Percentiles rank a stretch among this genome's conserved stretches.
Conservation (phyloP, 2,888 invertebrate genomes). For the Hylaea fasciaria region DNA sequence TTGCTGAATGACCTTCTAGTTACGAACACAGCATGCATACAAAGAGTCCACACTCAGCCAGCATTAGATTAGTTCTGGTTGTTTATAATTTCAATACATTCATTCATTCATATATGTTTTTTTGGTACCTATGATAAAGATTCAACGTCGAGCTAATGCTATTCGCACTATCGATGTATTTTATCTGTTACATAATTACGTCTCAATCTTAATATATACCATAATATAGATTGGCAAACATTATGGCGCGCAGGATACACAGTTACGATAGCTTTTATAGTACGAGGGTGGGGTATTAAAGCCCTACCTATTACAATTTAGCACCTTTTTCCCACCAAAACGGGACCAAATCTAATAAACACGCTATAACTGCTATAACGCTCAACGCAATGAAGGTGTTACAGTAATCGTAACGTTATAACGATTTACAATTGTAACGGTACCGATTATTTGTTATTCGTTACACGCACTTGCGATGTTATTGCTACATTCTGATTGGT, state of each 20-base stretch:
- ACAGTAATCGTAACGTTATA: slow-evolving; percentile 59
- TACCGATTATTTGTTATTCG: slow-evolving; percentile 54
- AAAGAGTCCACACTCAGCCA: too few species aligned
- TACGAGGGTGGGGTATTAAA: slow-evolving; percentile 49
- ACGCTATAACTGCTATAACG: slow-evolving; percentile 58
- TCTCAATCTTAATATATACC: slow-evolving; percentile 2
- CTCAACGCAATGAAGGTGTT: slow-evolving; percentile 62
- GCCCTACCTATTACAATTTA: slow-evolving; percentile 48
- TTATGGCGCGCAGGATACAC: slow-evolving; percentile 17
- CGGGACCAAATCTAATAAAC: slow-evolving; percentile 69
- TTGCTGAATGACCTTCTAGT: too few species aligned
- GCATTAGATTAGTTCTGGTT: too few species aligned
- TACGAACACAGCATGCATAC: too few species aligned
- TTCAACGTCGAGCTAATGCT: too few species aligned
- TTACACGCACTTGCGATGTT: slow-evolving; percentile 43
- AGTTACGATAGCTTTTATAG: slow-evolving; percentile 31
- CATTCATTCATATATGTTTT: too few species aligned
- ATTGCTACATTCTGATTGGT: slow-evolving; percentile 44
- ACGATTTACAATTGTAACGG: slow-evolving; percentile 64
- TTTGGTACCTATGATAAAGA: too few species aligned
- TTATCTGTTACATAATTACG: neutral
- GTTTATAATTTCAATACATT: too few species aligned
- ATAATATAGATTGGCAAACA: slow-evolving; percentile 20
- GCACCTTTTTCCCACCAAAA: slow-evolving; percentile 54
- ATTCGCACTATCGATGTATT: neutral